Base-by-base conservation (phyloP, 2,888 invertebrate species). In the Rotaria magnacalcarata region DNA sequence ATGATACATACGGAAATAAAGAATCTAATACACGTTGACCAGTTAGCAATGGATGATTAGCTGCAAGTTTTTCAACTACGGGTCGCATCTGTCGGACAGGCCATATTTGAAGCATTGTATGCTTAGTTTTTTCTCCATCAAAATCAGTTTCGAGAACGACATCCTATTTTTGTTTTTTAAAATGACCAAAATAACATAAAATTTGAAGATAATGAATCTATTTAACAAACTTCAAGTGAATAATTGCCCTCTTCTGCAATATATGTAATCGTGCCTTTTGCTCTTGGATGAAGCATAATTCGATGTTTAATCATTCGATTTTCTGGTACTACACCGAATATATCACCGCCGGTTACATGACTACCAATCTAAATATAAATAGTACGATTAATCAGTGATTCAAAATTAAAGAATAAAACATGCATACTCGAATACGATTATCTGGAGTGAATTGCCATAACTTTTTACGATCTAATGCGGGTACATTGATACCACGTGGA, bases 101-200 rank as follows among this genome's bases (percentile, higher is more conserved):
- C 99, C 99, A 99, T 88, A 99, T 96, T 93, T 99, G 99, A 92
- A 99, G 93, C 98, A 99, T 99, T 88, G 94, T 94, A 93, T 94
- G 96, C 91, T 95, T 94, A 87, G 94, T 94, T 90, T 94, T 94
- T 91, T 97, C 95, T 34, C 97, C 97, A 92, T 98, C 97, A 92
- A 99, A 99, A 92, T 99, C 99, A 0, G 96, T 96, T 93, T 99
- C 98, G 90, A 99, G 92, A 86, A 99, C 94, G n/a, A 95, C 92
- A 92, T 99, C 99, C 80, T 80, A 80, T 34, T 95, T 95, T 6
- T 90, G 89, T 87, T 6, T 90, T 89, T 87, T 85, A 43, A 84
- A 88, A 75, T 84, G 43, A 75, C 85, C n/a, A n/a, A 47, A 85
- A 60, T 43, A n/a, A 56, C 19, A 54, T 34, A 50, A 74, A 10